These are phyloP conservation scores for Drosophila mojavensis DNA, from an alignment of 1,140 invertebrate species.

Conservation along the genomic window DNA sequence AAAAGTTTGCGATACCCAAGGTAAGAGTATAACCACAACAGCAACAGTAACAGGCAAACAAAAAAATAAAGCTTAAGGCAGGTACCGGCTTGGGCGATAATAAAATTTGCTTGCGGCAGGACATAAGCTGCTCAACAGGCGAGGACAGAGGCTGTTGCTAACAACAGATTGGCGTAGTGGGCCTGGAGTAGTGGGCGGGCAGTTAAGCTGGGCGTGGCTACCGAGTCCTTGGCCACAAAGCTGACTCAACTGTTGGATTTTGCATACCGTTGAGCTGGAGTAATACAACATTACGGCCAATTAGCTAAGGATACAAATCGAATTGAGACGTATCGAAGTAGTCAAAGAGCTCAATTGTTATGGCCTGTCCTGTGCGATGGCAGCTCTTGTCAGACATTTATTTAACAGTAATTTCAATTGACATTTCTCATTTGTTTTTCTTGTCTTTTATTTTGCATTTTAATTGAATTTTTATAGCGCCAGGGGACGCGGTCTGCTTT, in stretches of 20 bases:
- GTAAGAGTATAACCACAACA: conserved; percentile 5
- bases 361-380: background rate
- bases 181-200: background rate
- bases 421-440: conserved; percentile 12
- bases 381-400: conserved; percentile 4
- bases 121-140: conserved; percentile 65
- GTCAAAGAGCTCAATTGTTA: conserved; percentile 27
- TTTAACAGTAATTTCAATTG: conserved; percentile 35
- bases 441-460: conserved; percentile 19
- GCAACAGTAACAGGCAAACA: background rate
- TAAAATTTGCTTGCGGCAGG: conserved; percentile 66
- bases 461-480: conserved; percentile 47
- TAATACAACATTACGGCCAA: conserved; percentile 30
- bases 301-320: conserved; percentile 35
- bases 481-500: conserved; percentile 10
- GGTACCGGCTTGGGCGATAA: conserved; percentile 37
- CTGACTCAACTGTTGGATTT: conserved; percentile 28
- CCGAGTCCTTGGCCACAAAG: conserved; percentile 10
- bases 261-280: conserved; percentile 6
- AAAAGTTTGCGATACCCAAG: background rate
- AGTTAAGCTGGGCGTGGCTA: conserved; percentile 16
- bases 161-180: background rate
- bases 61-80: conserved; percentile 8
- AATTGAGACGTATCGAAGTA: conserved; percentile 7
- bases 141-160: background rate